Percentiles rank a stretch among this genome's conserved stretches.
Evolutionary conservation across 2,888 invertebrate species (phyloP).

Genomic region (Petrolisthes cinctipes): DNA sequence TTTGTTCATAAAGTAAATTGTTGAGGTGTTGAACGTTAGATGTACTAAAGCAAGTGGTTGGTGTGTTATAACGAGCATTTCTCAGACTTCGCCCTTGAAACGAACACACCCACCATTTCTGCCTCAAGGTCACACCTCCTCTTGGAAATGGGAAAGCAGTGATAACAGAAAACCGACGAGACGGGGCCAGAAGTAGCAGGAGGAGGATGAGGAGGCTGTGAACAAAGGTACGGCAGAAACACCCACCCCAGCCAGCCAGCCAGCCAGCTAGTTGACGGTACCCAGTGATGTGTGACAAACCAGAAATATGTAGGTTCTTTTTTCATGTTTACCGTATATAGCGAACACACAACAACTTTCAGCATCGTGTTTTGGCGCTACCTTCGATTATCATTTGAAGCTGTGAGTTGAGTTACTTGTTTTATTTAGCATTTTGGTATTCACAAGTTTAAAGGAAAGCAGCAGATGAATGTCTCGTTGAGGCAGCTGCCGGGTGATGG

Average conservation of each 20-base stretch:
- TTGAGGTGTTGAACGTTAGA: not conserved
- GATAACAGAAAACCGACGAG: not conserved
- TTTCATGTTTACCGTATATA: no score
- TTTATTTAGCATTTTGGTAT: no score
- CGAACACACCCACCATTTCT: not conserved
- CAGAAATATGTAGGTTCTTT: not conserved
- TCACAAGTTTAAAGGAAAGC: not conserved
- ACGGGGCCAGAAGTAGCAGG: not conserved
- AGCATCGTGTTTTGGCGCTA: no score
- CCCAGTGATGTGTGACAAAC: conserved; percentile 8
- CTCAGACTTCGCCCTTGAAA: not conserved
- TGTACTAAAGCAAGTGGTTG: not conserved
- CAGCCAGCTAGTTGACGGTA: not conserved
- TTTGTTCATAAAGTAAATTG: not conserved
- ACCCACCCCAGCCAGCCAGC: not conserved
- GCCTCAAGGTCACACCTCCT: not conserved
- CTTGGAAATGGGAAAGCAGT: not conserved
- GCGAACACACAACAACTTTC: no score
- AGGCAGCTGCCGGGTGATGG: not conserved
- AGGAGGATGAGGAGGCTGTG: not conserved
- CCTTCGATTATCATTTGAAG: no score
- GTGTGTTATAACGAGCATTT: not conserved
- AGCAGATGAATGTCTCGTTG: not conserved
- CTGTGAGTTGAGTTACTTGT: no score
- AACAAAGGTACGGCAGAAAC: conserved; percentile 1